Evolutionary conservation across 2,888 invertebrate species (phyloP).

Genomic region (Marronus borbonicus): DNA sequence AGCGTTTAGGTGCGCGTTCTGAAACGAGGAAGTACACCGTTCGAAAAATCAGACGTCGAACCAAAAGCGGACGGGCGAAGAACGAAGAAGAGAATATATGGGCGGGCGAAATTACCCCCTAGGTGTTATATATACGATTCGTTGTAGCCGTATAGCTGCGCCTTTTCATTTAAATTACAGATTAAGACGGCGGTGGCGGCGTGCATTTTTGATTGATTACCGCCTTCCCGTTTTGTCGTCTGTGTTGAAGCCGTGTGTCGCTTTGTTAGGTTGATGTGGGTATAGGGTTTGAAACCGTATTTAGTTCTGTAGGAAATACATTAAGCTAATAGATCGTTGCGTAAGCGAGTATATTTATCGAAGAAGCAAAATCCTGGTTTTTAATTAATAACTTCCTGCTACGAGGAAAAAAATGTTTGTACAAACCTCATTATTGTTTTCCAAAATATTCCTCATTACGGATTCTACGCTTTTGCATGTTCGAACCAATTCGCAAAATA

Average conservation of each 20-base stretch:
- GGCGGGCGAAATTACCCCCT: slow-evolving; percentile 43
- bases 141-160: slow-evolving; percentile 35
- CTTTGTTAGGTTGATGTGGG: background rate
- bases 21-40: slow-evolving; percentile 12
- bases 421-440: no score
- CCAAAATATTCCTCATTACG: no score
- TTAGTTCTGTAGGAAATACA: background rate
- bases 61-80: background rate
- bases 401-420: no score
- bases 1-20: background rate
- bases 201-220: slow-evolving; percentile 34
- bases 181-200: slow-evolving; percentile 41
- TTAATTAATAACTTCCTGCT: no score
- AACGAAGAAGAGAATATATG: background rate
- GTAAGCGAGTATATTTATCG: no score
- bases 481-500: no score
- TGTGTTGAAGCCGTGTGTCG: background rate
- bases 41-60: slow-evolving; percentile 4
- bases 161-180: slow-evolving; percentile 47
- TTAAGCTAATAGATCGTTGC: background rate
- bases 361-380: no score
- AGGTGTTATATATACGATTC: slow-evolving; percentile 45
- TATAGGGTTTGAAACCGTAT: background rate
- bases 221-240: slow-evolving; percentile 16
- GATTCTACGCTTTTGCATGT: no score